Evolutionary conservation across 2,888 invertebrate species (phyloP), one percentile per base, ranked within the genome.

Genomic region (Iphiclides podalirius): DNA sequence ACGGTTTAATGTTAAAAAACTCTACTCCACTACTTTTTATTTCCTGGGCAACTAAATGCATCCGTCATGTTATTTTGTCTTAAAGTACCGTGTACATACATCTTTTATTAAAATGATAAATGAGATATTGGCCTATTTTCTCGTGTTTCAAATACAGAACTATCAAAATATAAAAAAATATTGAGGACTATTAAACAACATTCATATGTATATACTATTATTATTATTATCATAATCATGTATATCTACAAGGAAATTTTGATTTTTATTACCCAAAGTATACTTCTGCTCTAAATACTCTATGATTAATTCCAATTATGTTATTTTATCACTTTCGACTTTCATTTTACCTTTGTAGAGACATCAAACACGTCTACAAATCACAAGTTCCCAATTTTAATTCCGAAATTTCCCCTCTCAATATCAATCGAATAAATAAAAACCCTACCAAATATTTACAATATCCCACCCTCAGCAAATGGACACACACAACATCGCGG

Each of bases 91-190:
- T 79, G 75, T 81, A 82, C 75, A 58, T 55, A 57, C 54, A 33
- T 17, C 34, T 67, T 62, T 63, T 68, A 58, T 66, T 68, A 66
- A 83, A 85, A 85, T 79, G 80, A 85, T 83, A 84, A 73, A 83
- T 79, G 79, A 86, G 79, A 83, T 77, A 82, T 85, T 85, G 87
- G 85, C 86, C 79, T 87, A 86, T 84, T 78, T 78, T 76, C 77
- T 78, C 78, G 72, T 78, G 80, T 77, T 79, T 80, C 75, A 37
- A 79, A 89, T 89, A 89, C 88, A 89, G 89, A 89, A 88, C 89
- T 89, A 89, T 88, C 89, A 89, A 89, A 89, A 89, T 89, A 89
- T 89, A 89, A 89, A 89, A 87, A 89, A 89, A 88, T 89, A 89
- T 88, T 75, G 85, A 86, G 82, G 85, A 88, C 86, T 87, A 88